phyloP scores from a whole-genome alignment of 2,797 vertebrate genomes.

The Chrosomus eos region DNA sequence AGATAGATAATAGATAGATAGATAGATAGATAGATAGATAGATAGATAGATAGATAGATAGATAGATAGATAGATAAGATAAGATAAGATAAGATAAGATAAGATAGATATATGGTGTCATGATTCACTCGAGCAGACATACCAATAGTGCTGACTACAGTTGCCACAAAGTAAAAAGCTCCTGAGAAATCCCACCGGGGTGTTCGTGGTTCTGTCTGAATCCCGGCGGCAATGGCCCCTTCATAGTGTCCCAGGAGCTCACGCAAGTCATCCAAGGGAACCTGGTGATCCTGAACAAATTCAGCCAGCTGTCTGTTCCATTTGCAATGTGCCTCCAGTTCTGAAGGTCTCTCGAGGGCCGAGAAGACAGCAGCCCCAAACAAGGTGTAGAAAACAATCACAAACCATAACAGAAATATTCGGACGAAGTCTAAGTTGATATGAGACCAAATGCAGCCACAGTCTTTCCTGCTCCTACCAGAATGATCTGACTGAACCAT shows the following conservation, averaged over 20 bases:
- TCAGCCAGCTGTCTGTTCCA: constrained; percentile 64
- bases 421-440: constrained; percentile 57
- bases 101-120: not conserved
- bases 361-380: constrained; percentile 72
- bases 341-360: constrained; percentile 66
- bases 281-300: constrained; percentile 62
- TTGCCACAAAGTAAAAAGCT: constrained; percentile 74
- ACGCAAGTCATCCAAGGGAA: constrained; percentile 59
- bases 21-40: not conserved
- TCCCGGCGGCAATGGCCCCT: constrained; percentile 63
- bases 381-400: constrained; percentile 71
- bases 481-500: constrained; percentile 30
- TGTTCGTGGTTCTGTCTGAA: constrained; percentile 61
- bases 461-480: not conserved
- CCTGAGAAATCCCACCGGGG: constrained; percentile 70
- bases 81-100: too few relatives aligned
- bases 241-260: constrained; percentile 67
- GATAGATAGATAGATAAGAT: not conserved
- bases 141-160: constrained; percentile 75
- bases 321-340: constrained; percentile 64
- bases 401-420: constrained; percentile 64
- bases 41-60: not conserved
- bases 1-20: too few relatives aligned
- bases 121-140: constrained; percentile 41
- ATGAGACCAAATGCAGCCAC: constrained; percentile 5